Base-by-base conservation (phyloP, 2,888 invertebrate species). In the Erebia epiphron region DNA sequence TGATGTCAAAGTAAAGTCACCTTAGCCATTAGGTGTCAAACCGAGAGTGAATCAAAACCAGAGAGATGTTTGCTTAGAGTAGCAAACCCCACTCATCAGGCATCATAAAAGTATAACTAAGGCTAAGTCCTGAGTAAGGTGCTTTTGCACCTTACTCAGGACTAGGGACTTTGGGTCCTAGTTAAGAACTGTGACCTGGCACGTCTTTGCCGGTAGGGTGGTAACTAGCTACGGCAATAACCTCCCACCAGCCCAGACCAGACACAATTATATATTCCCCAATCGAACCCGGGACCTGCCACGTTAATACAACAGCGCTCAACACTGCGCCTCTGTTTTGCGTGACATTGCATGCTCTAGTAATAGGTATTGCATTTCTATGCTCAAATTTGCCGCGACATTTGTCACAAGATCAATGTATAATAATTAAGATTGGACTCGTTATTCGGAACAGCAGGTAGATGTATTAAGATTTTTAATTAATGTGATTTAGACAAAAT, bases 1-100 rank as follows among this genome's bases (percentile, higher is more conserved):
- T 65, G 58, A 54, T 9, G 41, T 67, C 67, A 72, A 69, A 68
- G 72, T 72, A 72, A 72, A 72, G 74, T 74, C 74, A 74, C 74
- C 74, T 74, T 70, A 60, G 35, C 70, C 70, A 60, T 72, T 74
- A 49, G 41, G 21, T 69, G 43, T 62, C 66, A 67, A 66, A 58
- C 49, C 35, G 43, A 60, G 49, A 41, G 16, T 11, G 21, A 46
- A 8, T 46, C 49, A 62, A 18, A 52, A 18, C 3, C 54, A 54
- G 2, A 18, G 54, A 54, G 54, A 16, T 54, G 54, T 18, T 52
- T 46, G 13, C 2, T 2, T 18, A 18, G 54, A 54, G 54, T 3
- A 18, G 18, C 18, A 54, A 54, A 18, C 18, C 3, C 21, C 14
- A 4, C 18, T 21, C 14, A 58, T 9, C 9, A 54, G 10, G 18